phyloP scores from a whole-genome alignment of 2,888 invertebrate genomes.

The Agrotis exclamationis region DNA sequence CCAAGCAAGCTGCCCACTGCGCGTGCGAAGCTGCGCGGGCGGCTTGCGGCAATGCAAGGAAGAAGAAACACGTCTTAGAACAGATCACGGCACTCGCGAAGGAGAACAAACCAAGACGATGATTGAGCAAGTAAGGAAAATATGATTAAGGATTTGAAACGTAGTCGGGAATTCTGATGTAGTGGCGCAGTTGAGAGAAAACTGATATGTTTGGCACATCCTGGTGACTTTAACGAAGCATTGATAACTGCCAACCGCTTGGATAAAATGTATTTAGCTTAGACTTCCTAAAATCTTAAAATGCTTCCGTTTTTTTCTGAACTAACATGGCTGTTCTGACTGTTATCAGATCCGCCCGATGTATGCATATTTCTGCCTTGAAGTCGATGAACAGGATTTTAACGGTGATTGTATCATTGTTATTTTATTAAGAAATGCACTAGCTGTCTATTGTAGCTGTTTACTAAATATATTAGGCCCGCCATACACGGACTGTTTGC shows the following conservation, averaged over 20 bases:
- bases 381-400: slow-evolving; percentile 10
- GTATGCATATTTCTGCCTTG: slow-evolving; percentile 23
- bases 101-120: slow-evolving; percentile 66
- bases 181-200: slow-evolving; percentile 23
- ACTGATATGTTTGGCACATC: neutral
- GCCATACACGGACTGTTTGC: no score
- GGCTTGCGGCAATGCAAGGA: slow-evolving; percentile 92
- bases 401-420: slow-evolving; percentile 29
- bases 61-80: slow-evolving; percentile 80
- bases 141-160: slow-evolving; percentile 41
- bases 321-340: slow-evolving; percentile 12
- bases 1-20: slow-evolving; percentile 93
- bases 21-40: slow-evolving; percentile 93
- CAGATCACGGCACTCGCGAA: slow-evolving; percentile 66
- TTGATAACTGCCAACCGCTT: neutral
- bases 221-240: neutral
- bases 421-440: slow-evolving; percentile 32
- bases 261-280: neutral
- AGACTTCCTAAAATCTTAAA: neutral
- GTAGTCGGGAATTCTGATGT: slow-evolving; percentile 27
- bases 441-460: slow-evolving; percentile 27
- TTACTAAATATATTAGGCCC: slow-evolving; percentile 6
- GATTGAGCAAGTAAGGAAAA: slow-evolving; percentile 53
- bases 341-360: slow-evolving; percentile 4
- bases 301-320: slow-evolving; percentile 7